Evolutionary conservation across 1,140 invertebrate genomes (phyloP).

Genomic region (Drosophila kikkawai): DNA sequence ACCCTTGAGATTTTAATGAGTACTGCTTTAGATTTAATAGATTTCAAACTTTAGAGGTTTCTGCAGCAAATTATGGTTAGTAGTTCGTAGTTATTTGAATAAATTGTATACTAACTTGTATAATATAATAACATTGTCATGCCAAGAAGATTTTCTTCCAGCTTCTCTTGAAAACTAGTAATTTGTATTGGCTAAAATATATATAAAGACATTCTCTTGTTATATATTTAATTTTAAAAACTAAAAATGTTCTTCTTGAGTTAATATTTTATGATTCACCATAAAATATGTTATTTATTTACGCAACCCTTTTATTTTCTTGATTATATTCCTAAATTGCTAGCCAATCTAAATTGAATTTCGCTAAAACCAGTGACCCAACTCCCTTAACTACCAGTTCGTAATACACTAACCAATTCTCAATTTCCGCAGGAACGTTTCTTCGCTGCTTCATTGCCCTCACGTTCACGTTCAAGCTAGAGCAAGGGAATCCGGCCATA

Average conservation of each 20-base stretch:
- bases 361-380: slow-evolving; percentile 5
- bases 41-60: too few species aligned
- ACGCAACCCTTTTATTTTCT: background rate
- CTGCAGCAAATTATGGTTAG: too few species aligned
- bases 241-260: background rate
- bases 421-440: slow-evolving; percentile 19
- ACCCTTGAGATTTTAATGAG: too few species aligned
- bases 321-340: background rate
- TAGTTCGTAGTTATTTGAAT: too few species aligned
- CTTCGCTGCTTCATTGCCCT: slow-evolving; percentile 17
- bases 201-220: background rate
- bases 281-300: background rate
- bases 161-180: background rate
- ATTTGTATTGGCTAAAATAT: background rate
- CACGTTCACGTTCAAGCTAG: slow-evolving; percentile 16
- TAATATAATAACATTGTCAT: background rate
- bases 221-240: background rate
- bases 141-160: background rate
- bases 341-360: slow-evolving; percentile 10
- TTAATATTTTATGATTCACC: background rate
- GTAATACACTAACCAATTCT: slow-evolving; percentile 25
- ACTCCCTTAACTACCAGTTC: slow-evolving; percentile 7
- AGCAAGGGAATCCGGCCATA: slow-evolving; percentile 28
- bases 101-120: background rate
- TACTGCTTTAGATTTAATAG: too few species aligned